Conservation (phyloP, 2,888 invertebrate species). For the Subacronicta megacephala region DNA sequence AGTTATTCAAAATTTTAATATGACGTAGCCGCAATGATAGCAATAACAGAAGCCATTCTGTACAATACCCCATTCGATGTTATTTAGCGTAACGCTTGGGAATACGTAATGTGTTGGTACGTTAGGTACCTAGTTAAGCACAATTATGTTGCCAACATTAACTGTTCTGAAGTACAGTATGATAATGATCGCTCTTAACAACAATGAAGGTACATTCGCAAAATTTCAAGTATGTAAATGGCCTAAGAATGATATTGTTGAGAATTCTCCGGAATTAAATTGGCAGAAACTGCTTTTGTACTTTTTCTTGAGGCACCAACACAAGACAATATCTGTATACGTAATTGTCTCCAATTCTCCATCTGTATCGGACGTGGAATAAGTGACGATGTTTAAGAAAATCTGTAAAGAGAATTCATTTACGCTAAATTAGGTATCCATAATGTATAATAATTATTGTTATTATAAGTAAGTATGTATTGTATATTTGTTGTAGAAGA, state of each 20-base stretch:
- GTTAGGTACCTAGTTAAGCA: constrained; percentile 46
- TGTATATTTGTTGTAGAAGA: too few species aligned
- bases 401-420: constrained; percentile 20
- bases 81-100: constrained; percentile 55
- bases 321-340: constrained; percentile 23
- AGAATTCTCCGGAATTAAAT: constrained; percentile 46
- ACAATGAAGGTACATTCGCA: constrained; percentile 44
- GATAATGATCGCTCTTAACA: constrained; percentile 41
- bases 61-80: constrained; percentile 55
- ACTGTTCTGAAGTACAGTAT: constrained; percentile 50
- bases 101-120: constrained; percentile 50
- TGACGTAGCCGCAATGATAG: constrained; percentile 64
- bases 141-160: constrained; percentile 54
- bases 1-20: constrained; percentile 80
- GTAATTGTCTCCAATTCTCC: constrained; percentile 21
- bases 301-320: constrained; percentile 36
- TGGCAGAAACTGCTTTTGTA: constrained; percentile 42
- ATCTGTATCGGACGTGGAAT: constrained; percentile 20
- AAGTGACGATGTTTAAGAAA: constrained; percentile 27
- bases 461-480: too few species aligned
- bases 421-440: too few species aligned
- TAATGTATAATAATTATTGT: too few species aligned
- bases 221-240: constrained; percentile 53
- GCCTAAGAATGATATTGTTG: constrained; percentile 38
- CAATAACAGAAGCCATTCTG: constrained; percentile 56